Base-by-base conservation (phyloP, 2,888 invertebrate species). In the Furcula furcula region DNA sequence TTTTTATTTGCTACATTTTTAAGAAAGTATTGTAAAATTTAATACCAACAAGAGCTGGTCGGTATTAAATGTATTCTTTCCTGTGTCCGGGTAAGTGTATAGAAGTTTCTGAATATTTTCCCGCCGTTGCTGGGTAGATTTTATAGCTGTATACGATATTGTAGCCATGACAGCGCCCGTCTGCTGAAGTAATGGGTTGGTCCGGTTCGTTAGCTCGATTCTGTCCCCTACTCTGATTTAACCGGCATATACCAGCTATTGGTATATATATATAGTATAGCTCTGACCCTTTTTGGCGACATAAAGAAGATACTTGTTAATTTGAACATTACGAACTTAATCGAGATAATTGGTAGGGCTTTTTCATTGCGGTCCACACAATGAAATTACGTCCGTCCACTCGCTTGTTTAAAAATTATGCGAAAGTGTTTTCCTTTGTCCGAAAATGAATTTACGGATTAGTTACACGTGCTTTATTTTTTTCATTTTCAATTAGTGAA, bases 191-290 rank as follows among this genome's bases (percentile, higher is more conserved):
- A 65, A 65, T 65, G 54, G 61, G 53, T 54, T 55, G 49, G 48
- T 56, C 49, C 60, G 65, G 65, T 67, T 69, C 68, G 69, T 68
- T 70, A 69, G 59, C 43, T 51, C 55, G 45, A 40, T 53, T 58
- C 55, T 44, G 44, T 46, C 40, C 45, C 49, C 46, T 37, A 34
- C 39, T 55, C 50, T 48, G 52, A 52, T 60, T 46, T 50, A 44
- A 41, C 26, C 40, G 7, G 20, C 28, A 34, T 26, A 26, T 31
- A 28, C 36, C 44, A 33, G 29, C 35, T 27, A 18, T 40, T 11
- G n/a, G 18, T 16, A 12, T 4, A 2, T 13, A 46, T 40, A 36
- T 42, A n/a, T n/a, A n/a, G n/a, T n/a, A n/a, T n/a, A n/a, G n/a
- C n/a, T n/a, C 39, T 46, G 37, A 44, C 45, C 48, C n/a, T 41